Base-by-base conservation (phyloP, 2,888 invertebrate genomes). In the Strigamia crassipes region DNA sequence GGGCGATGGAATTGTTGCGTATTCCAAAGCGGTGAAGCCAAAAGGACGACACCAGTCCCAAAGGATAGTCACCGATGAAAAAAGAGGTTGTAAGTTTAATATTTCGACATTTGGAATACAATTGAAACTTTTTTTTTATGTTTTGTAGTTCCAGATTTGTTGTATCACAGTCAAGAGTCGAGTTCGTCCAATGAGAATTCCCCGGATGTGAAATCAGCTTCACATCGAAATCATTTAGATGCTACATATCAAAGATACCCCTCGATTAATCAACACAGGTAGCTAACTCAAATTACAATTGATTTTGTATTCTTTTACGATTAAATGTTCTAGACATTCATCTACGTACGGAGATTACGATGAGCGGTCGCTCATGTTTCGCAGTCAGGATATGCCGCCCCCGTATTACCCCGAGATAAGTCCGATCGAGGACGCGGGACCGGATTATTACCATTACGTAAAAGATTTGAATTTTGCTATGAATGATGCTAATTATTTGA, bases 91-190 rank as follows among this genome's bases (percentile, higher is more conserved):
- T 0, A 51, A 51, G 0, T 18, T 3, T 0, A 13, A 51, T 51
- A 1, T 51, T 18, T 46, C n/a, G 51, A 10, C 8, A 1, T 38
- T 9, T n/a, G n/a, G 41, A 31, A 18, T 10, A 13, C 0, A 18
- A 51, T 18, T 1, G 6, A 51, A 51, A 34, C 15, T 1, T 38
- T 41, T 21, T 31, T 66, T 27, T 27, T 27, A 3, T 27, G 27
- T 27, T 27, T 34, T 15, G 10, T 66, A 83, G 83, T 83, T 82
- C 83, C 83, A 80, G 83, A 83, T 82, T 51, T 83, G n/a, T 77
- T 83, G 38, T 83, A 83, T 56, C 83, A 80, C 79, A 83, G 83
- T 79, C 83, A 80, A 79, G 83, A 82, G 73, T 83, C 83, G 21
- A 83, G 83, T 56, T 82, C 80, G 21, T 83, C 83, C n/a, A 81